Percentiles rank a stretch among this genome's conserved stretches.
Evolutionary conservation across 2,888 invertebrate species (phyloP).

Genomic region (Poecilus cupreus): DNA sequence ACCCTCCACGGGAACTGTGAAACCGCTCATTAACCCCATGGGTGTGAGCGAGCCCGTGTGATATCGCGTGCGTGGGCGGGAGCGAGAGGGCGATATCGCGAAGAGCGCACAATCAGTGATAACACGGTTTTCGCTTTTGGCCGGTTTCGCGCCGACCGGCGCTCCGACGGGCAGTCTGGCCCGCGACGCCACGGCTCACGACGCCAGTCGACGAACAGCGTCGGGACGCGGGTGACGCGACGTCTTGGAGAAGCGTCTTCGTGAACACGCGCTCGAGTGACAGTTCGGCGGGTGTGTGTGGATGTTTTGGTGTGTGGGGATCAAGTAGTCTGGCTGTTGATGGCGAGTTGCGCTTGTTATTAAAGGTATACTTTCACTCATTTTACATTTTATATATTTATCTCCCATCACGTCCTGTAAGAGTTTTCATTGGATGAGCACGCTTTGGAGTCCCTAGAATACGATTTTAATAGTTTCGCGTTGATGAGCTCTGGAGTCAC

Average conservation of each 20-base stretch:
- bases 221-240: conserved; percentile 41
- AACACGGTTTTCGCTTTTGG: conserved; percentile 46
- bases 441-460: too few species aligned
- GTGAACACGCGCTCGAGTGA: neutral
- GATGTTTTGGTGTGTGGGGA: conserved; percentile 4
- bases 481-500: too few species aligned
- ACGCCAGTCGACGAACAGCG: conserved; percentile 34
- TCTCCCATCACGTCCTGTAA: too few species aligned
- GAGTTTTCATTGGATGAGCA: too few species aligned
- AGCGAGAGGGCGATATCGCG: neutral
- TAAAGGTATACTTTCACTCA: conserved; percentile 4
- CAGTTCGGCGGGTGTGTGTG: neutral
- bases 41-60: neutral
- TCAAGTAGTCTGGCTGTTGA: neutral
- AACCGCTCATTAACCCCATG: conserved; percentile 44
- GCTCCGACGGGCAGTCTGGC: conserved; percentile 38
- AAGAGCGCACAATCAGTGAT: conserved; percentile 58
- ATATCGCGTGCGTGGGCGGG: neutral
- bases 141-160: neutral
- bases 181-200: conserved; percentile 8
- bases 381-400: neutral
- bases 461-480: too few species aligned
- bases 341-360: neutral
- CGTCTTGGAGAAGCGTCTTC: neutral
- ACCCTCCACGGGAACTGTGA: conserved; percentile 9